These are phyloP conservation scores for Oegoconia quadripuncta DNA, from an alignment of 2,888 invertebrate genomes.

Conservation along the genomic window DNA sequence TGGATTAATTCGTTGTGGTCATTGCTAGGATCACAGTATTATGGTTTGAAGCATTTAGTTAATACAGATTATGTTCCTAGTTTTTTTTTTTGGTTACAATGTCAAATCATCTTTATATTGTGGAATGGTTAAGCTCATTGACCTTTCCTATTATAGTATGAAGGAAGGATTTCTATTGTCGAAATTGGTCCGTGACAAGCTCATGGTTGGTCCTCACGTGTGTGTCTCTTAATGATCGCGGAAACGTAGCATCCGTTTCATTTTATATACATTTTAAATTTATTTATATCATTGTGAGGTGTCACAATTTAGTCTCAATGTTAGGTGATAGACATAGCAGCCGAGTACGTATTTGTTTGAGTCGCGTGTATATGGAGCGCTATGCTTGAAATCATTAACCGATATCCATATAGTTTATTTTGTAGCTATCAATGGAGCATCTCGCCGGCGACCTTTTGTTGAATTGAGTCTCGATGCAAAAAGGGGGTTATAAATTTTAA, in stretches of 20 bases:
- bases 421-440: no score
- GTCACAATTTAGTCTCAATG: no score
- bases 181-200: constrained; percentile 23
- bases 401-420: no score
- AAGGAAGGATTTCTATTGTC: constrained; percentile 23
- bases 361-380: no score
- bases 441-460: no score
- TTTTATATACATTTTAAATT: no score
- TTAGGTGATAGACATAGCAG: no score
- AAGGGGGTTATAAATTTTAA: no score
- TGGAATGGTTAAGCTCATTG: constrained; percentile 22
- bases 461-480: no score
- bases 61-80: constrained; percentile 28
- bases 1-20: constrained; percentile 64
- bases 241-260: constrained; percentile 11
- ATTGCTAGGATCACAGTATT: constrained; percentile 38
- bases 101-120: constrained; percentile 18
- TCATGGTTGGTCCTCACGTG: constrained; percentile 19
- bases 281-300: no score
- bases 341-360: no score
- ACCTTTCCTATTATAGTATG: constrained; percentile 19
- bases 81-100: constrained; percentile 23
- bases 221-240: constrained; percentile 15
- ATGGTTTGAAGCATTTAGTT: constrained; percentile 31
- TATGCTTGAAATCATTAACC: no score